phyloP scores from a whole-genome alignment of 2,888 invertebrate species.

The Minunthozetes semirufus region DNA sequence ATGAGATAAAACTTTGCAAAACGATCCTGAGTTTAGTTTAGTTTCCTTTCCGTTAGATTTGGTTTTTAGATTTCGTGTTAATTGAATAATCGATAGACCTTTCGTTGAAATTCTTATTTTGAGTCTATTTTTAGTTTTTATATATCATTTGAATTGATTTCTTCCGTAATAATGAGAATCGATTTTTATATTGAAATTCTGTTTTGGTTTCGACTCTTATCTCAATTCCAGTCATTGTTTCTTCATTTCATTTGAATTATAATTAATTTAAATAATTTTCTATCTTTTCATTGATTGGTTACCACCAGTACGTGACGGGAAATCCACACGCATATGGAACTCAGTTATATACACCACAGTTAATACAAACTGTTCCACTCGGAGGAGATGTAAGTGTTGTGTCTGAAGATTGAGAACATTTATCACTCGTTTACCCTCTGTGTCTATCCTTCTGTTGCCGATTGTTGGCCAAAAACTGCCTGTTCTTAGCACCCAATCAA shows the following conservation, averaged over 20 bases:
- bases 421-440: not conserved
- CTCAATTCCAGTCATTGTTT: not conserved
- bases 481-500: too few species aligned
- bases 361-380: conserved; percentile 39
- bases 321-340: conserved; percentile 39
- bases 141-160: too few species aligned
- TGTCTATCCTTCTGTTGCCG: not conserved
- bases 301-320: conserved; percentile 39
- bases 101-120: too few species aligned
- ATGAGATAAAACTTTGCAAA: too few species aligned
- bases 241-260: not conserved
- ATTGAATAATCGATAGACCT: too few species aligned
- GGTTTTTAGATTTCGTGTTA: too few species aligned
- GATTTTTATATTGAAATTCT: not conserved
- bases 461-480: too few species aligned
- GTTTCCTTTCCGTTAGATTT: too few species aligned
- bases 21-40: too few species aligned
- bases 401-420: not conserved
- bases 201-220: not conserved
- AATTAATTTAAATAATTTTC: not conserved
- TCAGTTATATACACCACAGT: conserved; percentile 39
- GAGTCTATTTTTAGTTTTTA: too few species aligned
- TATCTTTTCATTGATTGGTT: not conserved
- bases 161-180: too few species aligned
- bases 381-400: conserved; percentile 14